Conservation (phyloP, 2,888 invertebrate species). For the Ecdyonurus torrentis region DNA sequence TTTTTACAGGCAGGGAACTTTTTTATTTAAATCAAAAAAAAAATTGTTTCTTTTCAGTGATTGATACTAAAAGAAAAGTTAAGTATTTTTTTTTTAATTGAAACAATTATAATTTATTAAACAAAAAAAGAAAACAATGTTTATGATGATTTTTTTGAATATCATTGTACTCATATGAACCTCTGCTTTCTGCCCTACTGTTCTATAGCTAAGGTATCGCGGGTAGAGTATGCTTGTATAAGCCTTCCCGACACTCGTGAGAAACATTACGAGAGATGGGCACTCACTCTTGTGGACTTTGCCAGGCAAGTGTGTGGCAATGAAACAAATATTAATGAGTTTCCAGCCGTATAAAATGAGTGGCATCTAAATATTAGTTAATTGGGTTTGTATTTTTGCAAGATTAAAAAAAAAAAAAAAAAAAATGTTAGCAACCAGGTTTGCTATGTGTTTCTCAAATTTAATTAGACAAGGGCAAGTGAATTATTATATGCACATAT, state of each 20-base stretch:
- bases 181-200: conserved; percentile 28
- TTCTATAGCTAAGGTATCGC: conserved; percentile 31
- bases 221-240: conserved; percentile 21
- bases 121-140: background rate
- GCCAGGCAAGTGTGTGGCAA: conserved; percentile 14
- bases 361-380: conserved; percentile 9
- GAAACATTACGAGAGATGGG: conserved; percentile 1
- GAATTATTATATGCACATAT: conserved; percentile 16
- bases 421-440: conserved; percentile 13
- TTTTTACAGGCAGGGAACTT: background rate
- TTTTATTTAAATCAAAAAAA: background rate
- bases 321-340: background rate
- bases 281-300: conserved; percentile 11
- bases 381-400: conserved; percentile 8
- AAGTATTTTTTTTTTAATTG: background rate
- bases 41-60: conserved; percentile 5
- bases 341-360: background rate
- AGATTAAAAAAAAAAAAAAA: conserved; percentile 15
- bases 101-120: background rate
- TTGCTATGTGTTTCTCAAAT: background rate
- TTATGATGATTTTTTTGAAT: conserved; percentile 5
- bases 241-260: conserved; percentile 9
- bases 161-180: conserved; percentile 15
- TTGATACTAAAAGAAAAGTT: background rate
- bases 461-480: conserved; percentile 10